Conservation (phyloP, 1,140 invertebrate genomes). For the Lordiphosa mommai region DNA sequence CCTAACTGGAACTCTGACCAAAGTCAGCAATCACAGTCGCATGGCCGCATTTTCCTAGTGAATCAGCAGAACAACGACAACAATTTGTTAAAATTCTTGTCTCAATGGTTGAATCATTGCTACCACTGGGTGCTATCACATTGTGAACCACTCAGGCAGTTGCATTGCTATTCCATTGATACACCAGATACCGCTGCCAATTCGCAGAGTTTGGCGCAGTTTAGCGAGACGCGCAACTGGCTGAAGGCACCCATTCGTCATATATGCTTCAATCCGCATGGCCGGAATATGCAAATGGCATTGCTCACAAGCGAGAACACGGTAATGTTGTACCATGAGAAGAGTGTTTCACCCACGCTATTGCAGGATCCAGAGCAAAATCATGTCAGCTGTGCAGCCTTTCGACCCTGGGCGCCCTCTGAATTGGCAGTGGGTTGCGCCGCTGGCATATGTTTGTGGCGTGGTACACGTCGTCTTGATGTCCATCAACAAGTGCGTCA, state of each 20-base stretch:
- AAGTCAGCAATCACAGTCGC: no score
- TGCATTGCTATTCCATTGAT: no score
- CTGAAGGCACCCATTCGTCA: background rate
- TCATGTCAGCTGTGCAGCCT: slow-evolving; percentile 14
- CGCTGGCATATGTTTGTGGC: slow-evolving; percentile 29
- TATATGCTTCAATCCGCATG: slow-evolving; percentile 12
- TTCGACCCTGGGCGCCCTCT: slow-evolving; percentile 8
- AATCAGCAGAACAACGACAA: no score
- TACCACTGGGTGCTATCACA: no score
- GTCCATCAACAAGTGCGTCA: slow-evolving; percentile 1
- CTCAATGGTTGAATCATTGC: no score
- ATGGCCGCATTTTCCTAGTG: no score
- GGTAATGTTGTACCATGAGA: slow-evolving; percentile 6
- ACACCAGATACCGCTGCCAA: no score
- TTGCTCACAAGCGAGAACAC: slow-evolving; percentile 12
- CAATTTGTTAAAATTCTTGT: no score
- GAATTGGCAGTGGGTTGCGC: slow-evolving; percentile 32
- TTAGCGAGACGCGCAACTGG: slow-evolving; percentile 14
- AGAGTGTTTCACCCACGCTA: accelerated
- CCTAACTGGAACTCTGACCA: no score
- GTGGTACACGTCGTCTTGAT: background rate
- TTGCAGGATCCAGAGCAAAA: background rate
- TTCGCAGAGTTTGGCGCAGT: background rate
- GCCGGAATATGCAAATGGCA: background rate
- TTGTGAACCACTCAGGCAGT: no score